A percentile compares a stretch with the other conserved stretches of the same genome.
These are phyloP conservation scores for Nycticryphes semicollaris DNA, from an alignment of 2,113 vertebrate species.

Conservation along the genomic window DNA sequence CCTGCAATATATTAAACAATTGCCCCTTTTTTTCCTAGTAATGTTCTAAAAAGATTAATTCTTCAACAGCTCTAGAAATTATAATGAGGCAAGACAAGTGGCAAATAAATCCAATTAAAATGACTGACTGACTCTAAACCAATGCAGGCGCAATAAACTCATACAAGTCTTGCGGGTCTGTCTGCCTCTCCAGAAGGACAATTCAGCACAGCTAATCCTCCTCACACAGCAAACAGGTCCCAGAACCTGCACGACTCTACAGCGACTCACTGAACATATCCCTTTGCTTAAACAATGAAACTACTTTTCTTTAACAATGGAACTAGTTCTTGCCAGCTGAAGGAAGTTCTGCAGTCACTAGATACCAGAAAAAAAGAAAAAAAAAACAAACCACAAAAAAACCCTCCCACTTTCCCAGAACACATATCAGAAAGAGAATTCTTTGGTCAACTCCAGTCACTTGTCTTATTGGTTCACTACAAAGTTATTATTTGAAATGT, in stretches of 20 bases:
- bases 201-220: neutral
- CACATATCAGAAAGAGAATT: neutral
- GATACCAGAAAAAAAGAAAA: neutral
- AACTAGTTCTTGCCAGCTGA: neutral
- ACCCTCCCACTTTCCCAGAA: neutral
- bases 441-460: neutral
- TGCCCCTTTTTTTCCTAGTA: neutral
- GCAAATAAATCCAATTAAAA: neutral
- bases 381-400: neutral
- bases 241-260: neutral
- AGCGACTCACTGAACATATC: neutral
- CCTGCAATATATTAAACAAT: neutral
- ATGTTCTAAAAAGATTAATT: neutral
- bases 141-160: neutral
- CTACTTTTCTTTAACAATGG: neutral
- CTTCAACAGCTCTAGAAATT: neutral
- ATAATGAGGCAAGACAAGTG: neutral
- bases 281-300: neutral
- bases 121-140: neutral
- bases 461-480: neutral
- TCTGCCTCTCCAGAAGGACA: neutral
- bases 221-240: neutral
- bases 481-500: neutral
- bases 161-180: neutral
- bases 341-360: neutral